A percentile compares a stretch with the other conserved stretches of the same genome.
Conservation (phyloP, 2,888 invertebrate species). For the Ichneumoninae sp. region DNA sequence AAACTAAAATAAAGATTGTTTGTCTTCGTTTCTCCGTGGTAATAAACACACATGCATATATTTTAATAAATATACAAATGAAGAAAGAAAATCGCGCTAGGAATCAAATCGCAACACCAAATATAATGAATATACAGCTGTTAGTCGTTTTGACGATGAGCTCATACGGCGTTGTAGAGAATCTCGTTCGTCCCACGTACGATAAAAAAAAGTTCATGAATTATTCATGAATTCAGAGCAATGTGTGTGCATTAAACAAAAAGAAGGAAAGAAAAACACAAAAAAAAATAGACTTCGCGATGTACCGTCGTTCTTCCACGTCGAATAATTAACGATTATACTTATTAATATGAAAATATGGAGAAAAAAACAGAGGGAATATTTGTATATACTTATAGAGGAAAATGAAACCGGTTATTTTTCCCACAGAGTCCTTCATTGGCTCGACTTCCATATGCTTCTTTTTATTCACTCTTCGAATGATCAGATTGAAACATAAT, state of each 20-base stretch:
- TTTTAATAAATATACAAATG: conserved; percentile 58
- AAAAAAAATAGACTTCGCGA: conserved; percentile 20
- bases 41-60: conserved; percentile 56
- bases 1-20: not conserved
- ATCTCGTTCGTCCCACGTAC: conserved; percentile 45
- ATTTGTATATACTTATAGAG: conserved; percentile 51
- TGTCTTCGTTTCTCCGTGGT: conserved; percentile 38
- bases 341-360: conserved; percentile 35
- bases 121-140: conserved; percentile 59
- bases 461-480: conserved; percentile 2
- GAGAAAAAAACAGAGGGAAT: conserved; percentile 26
- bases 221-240: not conserved
- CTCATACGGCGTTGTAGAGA: conserved; percentile 32
- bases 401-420: conserved; percentile 10
- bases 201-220: not conserved
- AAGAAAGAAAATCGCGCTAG: conserved; percentile 37
- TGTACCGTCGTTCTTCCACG: conserved; percentile 39
- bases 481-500: conserved; percentile 3
- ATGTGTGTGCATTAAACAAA: not conserved
- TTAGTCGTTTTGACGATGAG: conserved; percentile 41
- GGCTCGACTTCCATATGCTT: conserved; percentile 19
- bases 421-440: conserved; percentile 8
- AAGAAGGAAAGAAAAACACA: too few relatives aligned
- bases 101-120: conserved; percentile 64
- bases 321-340: conserved; percentile 44